phyloP scores from a whole-genome alignment of 2,888 invertebrate genomes.

The Trichopoda pennipes region DNA sequence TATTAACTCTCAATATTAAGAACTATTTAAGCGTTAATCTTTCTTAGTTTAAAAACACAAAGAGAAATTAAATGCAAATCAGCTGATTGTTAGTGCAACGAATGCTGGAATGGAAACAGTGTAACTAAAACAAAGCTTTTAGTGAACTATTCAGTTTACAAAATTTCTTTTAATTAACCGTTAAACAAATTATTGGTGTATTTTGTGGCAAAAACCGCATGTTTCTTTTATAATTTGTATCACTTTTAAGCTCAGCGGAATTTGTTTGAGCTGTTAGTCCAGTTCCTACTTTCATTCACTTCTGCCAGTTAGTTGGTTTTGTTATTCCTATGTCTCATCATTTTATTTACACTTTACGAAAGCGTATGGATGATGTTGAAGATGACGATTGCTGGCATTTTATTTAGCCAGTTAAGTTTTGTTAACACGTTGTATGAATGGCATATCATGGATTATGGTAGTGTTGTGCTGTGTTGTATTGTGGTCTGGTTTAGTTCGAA shows the following conservation, averaged over 20 bases:
- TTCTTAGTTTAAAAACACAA: too few species aligned
- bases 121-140: too few species aligned
- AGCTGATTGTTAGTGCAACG: too few species aligned
- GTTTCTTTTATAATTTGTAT: conserved; percentile 38
- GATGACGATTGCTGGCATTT: conserved; percentile 13
- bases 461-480: conserved; percentile 6
- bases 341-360: conserved; percentile 31
- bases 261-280: conserved; percentile 3
- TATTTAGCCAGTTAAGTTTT: conserved; percentile 14
- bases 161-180: neutral
- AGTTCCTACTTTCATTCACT: neutral
- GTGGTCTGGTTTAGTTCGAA: conserved; percentile 30
- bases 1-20: too few species aligned
- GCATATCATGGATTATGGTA: conserved; percentile 6
- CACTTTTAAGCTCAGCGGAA: conserved; percentile 31
- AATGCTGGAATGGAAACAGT: too few species aligned
- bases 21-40: too few species aligned
- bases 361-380: conserved; percentile 27
- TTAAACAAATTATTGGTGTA: conserved; percentile 23
- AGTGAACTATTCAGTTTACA: neutral
- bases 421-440: conserved; percentile 5
- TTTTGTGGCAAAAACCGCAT: conserved; percentile 26
- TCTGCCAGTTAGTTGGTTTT: conserved; percentile 14
- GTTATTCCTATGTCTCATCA: conserved; percentile 1
- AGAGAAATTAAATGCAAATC: too few species aligned